phyloP scores from a whole-genome alignment of 2,113 vertebrate genomes.

The Corythornis cristatus region DNA sequence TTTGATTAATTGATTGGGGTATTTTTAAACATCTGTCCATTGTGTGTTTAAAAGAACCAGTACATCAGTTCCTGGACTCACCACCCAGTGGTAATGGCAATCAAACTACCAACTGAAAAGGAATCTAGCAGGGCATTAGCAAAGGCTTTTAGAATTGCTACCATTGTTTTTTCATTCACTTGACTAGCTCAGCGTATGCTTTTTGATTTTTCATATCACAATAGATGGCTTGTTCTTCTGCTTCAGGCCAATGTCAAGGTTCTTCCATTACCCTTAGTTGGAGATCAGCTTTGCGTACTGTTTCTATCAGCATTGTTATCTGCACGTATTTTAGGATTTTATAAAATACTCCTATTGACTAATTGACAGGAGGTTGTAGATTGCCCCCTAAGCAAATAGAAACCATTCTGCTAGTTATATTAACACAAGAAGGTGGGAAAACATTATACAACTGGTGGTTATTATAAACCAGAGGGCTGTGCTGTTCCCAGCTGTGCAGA shows the following conservation, averaged over 20 bases:
- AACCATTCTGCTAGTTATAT: neutral
- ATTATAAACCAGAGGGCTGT: neutral
- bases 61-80: neutral
- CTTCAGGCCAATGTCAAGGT: neutral
- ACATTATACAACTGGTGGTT: neutral
- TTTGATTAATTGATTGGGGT: neutral
- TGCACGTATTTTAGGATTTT: neutral
- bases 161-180: neutral
- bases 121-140: neutral
- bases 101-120: neutral
- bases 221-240: neutral
- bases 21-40: neutral
- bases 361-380: neutral
- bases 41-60: neutral
- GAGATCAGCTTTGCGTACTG: neutral
- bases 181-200: neutral
- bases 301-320: neutral
- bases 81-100: neutral
- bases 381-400: neutral
- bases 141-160: neutral
- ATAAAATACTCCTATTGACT: neutral
- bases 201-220: neutral
- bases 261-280: neutral
- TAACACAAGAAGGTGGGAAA: neutral
- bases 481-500: neutral